Base-by-base conservation (phyloP, 2,888 invertebrate genomes). In the Tetheella fluctuosa region DNA sequence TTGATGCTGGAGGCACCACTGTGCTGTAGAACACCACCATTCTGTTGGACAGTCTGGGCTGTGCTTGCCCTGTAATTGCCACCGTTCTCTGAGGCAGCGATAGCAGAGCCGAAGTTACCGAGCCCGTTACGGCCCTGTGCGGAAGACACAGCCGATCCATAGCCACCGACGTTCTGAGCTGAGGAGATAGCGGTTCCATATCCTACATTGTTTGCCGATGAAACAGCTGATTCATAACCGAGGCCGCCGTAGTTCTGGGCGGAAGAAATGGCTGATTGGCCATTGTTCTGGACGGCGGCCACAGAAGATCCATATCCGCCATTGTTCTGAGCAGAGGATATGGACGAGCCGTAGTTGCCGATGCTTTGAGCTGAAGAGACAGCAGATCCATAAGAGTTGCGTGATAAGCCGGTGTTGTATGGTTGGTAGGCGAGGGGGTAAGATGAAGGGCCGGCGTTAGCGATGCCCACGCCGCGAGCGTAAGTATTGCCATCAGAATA, bases 1-100 rank as follows among this genome's bases (percentile, higher is more conserved):
- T 87, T 80, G 66, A 87, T 76, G 69, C 82, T 83, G 64, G 83
- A 80, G n/a, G 91, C 89, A 0, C 83, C 86, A 30, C 83, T 86
- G 64, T 86, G 80, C 63, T 83, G 86, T 25, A 84, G 23, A 2
- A 70, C 64, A 23, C 71, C 75, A 2, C 81, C 86, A 10, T 73
- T 73, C 37, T 88, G 88, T 61, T 88, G 86, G 10, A 82, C 62
- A 10, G 83, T 69, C 13, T 90, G 89, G 0, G 90, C 84, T 0
- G 83, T 83, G 70, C 85, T 89, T 1, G 83, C 83, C 15, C 79
- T 73, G 66, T 80, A 83, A 3, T 77, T 81, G 2, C 81, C 83
- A 28, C 70, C 64, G 55, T 83, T 84, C 61, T 91, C 79, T 1
- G 88, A 73, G 1, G 90, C 83, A 1, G 91, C 84, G 2, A 88